These are phyloP conservation scores for Protonibea diacanthus DNA, from an alignment of 2,797 vertebrate species.

Conservation along the genomic window DNA sequence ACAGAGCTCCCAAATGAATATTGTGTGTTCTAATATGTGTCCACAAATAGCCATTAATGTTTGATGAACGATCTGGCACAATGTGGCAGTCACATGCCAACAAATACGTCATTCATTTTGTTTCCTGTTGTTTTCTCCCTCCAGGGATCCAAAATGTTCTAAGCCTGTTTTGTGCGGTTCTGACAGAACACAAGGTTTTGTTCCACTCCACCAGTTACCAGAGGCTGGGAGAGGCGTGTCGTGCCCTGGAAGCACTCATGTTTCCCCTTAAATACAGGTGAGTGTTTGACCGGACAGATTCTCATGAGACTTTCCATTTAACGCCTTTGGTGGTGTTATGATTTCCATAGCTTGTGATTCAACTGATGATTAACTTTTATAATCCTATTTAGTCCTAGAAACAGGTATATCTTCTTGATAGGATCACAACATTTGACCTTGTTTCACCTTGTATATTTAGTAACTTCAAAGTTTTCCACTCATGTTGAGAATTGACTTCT, in stretches of 20 bases:
- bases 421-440: neutral
- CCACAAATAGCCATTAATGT: conserved; percentile 39
- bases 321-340: conserved; percentile 15
- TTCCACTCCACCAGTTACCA: conserved; percentile 99
- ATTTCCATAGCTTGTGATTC: conserved; percentile 18
- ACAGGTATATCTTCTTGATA: neutral
- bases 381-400: conserved; percentile 27
- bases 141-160: conserved; percentile 98
- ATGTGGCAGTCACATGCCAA: conserved; percentile 51
- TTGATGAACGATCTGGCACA: conserved; percentile 62
- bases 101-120: conserved; percentile 56
- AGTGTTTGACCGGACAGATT: conserved; percentile 37
- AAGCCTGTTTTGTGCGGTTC: conserved; percentile 95
- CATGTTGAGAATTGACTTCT: neutral
- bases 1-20: conserved; percentile 20
- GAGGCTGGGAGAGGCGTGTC: conserved; percentile 94
- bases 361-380: conserved; percentile 54
- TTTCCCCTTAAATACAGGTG: conserved; percentile 99
- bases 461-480: neutral
- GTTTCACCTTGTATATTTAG: neutral
- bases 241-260: conserved; percentile 96
- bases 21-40: conserved; percentile 52
- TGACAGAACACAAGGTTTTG: conserved; percentile 98
- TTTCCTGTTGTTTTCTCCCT: conserved; percentile 61
- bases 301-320: conserved; percentile 45